Base-by-base conservation (phyloP, 1,140 invertebrate species). In the Helicoverpa zea region DNA sequence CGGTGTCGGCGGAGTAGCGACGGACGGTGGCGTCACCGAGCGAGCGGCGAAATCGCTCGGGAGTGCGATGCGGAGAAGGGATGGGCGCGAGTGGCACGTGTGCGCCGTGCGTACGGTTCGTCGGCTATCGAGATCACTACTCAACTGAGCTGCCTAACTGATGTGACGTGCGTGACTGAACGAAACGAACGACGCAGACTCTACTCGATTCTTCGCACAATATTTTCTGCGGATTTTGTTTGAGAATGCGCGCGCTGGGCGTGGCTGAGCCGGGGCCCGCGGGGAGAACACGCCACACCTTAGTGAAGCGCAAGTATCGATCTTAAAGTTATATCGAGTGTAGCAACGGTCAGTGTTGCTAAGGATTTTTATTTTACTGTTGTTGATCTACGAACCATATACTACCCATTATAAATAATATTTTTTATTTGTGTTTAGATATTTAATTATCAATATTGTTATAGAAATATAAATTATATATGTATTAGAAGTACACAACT, bases 211-310 rank as follows among this genome's bases (percentile, higher is more conserved):
- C 87, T 89, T 88, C 85, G 83, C 89, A 87, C 90, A 89, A 89
- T 88, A 92, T 94, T 92, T 92, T 89, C 85, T 91, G 87, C 89
- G 81, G 84, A 91, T 89, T 89, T 91, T 92, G 90, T 94, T 91
- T 87, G 91, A 93, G 91, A 93, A 92, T 93, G 91, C 92, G 92
- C 92, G 88, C 91, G 89, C 88, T 92, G 91, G 91, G 92, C 91
- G 92, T 94, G 92, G 91, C 89, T 85, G 76, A 81, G 80, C 81
- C 83, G 87, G 83, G 89, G 91, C 90, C 90, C 87, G 90, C 88
- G 91, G 91, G 91, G 91, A 87, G 88, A 89, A 87, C 81, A 79
- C 84, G 83, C 86, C 84, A 84, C 84, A 85, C 83, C 84, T 87
- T 89, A 90, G 89, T 90, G 87, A 91, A 82, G 89, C 80, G 84